A percentile compares a stretch with the other conserved stretches of the same genome.
These are phyloP conservation scores for Nymphalis io DNA, from an alignment of 1,140 invertebrate genomes.

Conservation along the genomic window DNA sequence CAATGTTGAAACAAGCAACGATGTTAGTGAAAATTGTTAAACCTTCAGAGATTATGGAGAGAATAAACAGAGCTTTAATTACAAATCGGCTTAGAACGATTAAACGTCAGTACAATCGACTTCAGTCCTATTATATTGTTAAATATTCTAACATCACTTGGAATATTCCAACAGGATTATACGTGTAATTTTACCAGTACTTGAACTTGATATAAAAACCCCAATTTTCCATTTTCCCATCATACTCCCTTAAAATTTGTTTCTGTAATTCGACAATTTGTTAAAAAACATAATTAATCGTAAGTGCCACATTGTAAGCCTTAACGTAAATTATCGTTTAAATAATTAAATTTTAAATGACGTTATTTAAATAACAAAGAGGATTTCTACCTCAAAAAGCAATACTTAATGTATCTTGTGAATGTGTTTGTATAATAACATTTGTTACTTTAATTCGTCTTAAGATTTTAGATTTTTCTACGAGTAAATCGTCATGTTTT, in stretches of 20 bases:
- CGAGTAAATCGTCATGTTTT: slow-evolving; percentile 14
- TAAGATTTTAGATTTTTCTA: slow-evolving; percentile 17
- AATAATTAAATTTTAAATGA: background rate
- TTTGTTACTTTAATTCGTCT: slow-evolving; percentile 8
- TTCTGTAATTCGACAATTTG: background rate
- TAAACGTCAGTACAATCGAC: slow-evolving; percentile 9
- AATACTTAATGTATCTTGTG: slow-evolving; percentile 10
- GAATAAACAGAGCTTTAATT: slow-evolving; percentile 23
- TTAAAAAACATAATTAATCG: background rate
- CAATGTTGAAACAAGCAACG: slow-evolving; percentile 22
- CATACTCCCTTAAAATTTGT: background rate
- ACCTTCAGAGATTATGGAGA: slow-evolving; percentile 34
- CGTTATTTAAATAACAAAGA: background rate
- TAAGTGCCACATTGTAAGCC: background rate
- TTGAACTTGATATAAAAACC: background rate
- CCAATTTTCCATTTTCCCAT: background rate
- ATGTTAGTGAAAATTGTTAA: slow-evolving; percentile 27
- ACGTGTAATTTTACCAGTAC: background rate
- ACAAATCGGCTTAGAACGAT: slow-evolving; percentile 8
- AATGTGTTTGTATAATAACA: slow-evolving; percentile 1
- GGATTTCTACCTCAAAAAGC: slow-evolving; percentile 12
- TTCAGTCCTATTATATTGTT: slow-evolving; percentile 5
- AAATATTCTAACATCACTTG: background rate
- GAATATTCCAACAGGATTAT: background rate
- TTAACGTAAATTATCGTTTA: background rate